phyloP scores from a whole-genome alignment of 2,888 invertebrate species.

The Agrilus mali region DNA sequence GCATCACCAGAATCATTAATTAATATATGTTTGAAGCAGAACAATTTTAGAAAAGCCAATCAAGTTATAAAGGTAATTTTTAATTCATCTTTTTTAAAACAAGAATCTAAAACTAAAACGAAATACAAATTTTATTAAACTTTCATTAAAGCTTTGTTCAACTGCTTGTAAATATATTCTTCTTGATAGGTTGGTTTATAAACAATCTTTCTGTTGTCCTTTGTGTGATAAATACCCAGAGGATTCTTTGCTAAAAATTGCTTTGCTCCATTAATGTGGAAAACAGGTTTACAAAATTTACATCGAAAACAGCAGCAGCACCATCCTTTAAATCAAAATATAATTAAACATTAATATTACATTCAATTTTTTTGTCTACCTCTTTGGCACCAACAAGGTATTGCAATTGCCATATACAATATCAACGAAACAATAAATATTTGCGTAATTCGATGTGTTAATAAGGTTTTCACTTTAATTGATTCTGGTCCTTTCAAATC shows the following conservation, averaged over 20 bases:
- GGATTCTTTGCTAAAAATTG: constrained; percentile 43
- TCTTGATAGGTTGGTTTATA: constrained; percentile 45
- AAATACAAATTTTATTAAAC: constrained; percentile 24
- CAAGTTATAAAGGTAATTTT: constrained; percentile 65
- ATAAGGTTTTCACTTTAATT: constrained; percentile 10
- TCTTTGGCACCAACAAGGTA: constrained; percentile 39
- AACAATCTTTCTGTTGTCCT: constrained; percentile 27
- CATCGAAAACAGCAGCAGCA: constrained; percentile 46
- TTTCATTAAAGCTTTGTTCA: constrained; percentile 43
- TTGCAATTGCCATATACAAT: constrained; percentile 34
- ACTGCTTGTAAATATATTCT: constrained; percentile 40
- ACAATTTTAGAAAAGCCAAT: constrained; percentile 60
- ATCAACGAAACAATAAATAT: constrained; percentile 33
- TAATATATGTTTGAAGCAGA: constrained; percentile 60
- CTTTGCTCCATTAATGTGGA: constrained; percentile 42
- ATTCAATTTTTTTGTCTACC: constrained; percentile 24
- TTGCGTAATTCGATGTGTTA: constrained; percentile 22
- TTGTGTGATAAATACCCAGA: constrained; percentile 37
- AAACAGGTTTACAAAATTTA: constrained; percentile 42
- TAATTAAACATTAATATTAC: constrained; percentile 2
- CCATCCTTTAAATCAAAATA: constrained; percentile 37
- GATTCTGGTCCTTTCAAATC: constrained; percentile 24
- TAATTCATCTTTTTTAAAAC: background rate
- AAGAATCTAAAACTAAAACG: no score
- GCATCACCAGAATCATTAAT: constrained; percentile 63